A percentile compares a stretch with the other conserved stretches of the same genome.
phyloP scores from a whole-genome alignment of 2,797 vertebrate species.

The Capromys pilorides region DNA sequence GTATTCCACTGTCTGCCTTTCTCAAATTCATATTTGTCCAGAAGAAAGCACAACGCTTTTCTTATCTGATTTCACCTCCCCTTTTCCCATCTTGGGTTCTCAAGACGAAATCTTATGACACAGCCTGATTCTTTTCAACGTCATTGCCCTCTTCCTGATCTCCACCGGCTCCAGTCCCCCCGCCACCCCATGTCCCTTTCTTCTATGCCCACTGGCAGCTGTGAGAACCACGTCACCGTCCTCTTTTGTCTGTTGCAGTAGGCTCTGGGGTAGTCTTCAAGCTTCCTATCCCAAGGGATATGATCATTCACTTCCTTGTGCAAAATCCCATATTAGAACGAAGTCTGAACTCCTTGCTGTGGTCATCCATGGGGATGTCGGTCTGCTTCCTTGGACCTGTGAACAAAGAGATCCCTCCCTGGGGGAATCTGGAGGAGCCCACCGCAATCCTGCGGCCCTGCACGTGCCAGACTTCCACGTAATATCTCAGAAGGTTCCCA shows the following conservation, averaged over 20 bases:
- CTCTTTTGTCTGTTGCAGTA: background rate
- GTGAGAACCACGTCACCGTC: background rate
- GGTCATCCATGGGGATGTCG: background rate
- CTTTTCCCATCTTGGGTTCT: background rate
- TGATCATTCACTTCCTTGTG: background rate
- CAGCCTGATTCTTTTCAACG: background rate
- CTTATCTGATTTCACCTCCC: background rate
- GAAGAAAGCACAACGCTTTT: background rate
- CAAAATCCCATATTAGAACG: background rate
- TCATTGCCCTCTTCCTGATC: background rate
- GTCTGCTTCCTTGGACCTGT: background rate
- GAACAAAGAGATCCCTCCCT: background rate
- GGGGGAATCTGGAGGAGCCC: background rate
- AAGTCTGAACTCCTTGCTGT: background rate
- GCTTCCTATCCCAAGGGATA: background rate
- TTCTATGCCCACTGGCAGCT: background rate
- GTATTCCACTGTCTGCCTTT: rapidly evolving
- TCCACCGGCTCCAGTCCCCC: background rate
- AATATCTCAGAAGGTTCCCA: background rate
- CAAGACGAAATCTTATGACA: background rate
- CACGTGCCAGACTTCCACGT: background rate
- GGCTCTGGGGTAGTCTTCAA: background rate
- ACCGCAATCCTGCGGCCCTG: background rate
- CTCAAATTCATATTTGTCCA: background rate
- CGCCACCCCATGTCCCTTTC: background rate